Evolutionary conservation across 2,113 vertebrate genomes (phyloP).

Genomic region (Archocentrus centrarchus): DNA sequence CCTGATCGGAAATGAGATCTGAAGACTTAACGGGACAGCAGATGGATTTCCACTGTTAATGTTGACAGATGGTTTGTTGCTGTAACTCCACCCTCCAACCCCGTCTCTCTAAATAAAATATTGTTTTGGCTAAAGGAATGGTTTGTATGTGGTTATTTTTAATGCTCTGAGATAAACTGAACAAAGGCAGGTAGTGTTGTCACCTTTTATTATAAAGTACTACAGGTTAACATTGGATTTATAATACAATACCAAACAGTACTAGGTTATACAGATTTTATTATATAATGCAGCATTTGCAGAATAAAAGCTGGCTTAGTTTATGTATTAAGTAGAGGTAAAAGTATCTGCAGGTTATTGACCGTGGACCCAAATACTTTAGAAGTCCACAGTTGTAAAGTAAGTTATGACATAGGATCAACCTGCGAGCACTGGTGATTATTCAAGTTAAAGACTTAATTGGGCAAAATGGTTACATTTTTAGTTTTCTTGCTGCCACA

Average conservation of each 20-base stretch:
- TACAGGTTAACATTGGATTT: not conserved
- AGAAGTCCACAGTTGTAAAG: not conserved
- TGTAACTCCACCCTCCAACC: conserved; percentile 75
- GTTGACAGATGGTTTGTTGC: conserved; percentile 44
- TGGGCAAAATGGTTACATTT: not conserved
- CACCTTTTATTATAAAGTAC: not conserved
- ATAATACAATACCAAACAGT: not conserved
- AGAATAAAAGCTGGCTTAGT: not conserved
- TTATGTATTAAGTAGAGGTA: not conserved
- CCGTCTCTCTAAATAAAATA: conserved; percentile 80
- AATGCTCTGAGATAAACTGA: too few relatives aligned
- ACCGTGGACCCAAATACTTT: not conserved
- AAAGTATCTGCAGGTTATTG: not conserved
- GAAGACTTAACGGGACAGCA: conserved; percentile 11
- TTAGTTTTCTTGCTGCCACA: not conserved
- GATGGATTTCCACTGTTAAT: conserved; percentile 32
- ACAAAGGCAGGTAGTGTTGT: not conserved
- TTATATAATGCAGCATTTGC: conserved; percentile 4
- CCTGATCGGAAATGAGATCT: conserved; percentile 33
- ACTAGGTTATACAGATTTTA: conserved; percentile 2
- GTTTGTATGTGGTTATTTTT: not conserved
- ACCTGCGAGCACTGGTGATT: not conserved
- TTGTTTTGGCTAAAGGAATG: conserved; percentile 75
- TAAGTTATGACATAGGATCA: not conserved
- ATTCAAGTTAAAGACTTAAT: not conserved